Evolutionary conservation across 2,113 vertebrate genomes (phyloP).

Genomic region (Heliornis fulica): DNA sequence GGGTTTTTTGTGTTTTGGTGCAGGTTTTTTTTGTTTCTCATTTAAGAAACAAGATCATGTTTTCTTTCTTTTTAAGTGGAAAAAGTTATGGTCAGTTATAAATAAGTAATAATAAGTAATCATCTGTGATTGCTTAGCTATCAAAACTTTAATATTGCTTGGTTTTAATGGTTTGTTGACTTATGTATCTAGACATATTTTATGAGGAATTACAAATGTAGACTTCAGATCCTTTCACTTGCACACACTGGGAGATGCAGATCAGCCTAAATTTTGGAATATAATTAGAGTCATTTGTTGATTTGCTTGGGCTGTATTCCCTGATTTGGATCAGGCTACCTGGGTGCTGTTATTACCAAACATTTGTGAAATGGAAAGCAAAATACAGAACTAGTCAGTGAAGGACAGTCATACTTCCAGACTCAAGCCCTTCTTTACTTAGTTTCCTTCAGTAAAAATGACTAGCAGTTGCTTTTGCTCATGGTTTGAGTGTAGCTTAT

Average conservation of each 20-base stretch:
- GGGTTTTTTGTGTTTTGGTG: too few relatives aligned
- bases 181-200: not conserved
- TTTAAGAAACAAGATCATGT: not conserved
- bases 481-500: not conserved
- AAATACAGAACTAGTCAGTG: not conserved
- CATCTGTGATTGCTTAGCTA: not conserved
- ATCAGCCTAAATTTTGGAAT: not conserved
- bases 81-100: not conserved
- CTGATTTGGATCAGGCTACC: not conserved
- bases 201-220: not conserved
- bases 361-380: not conserved
- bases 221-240: not conserved
- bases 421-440: not conserved
- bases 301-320: not conserved
- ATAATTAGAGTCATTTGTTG: not conserved
- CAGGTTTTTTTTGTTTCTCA: too few relatives aligned
- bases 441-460: not conserved
- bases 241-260: not conserved
- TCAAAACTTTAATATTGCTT: not conserved
- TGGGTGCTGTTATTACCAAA: not conserved
- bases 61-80: not conserved
- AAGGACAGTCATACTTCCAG: not conserved
- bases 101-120: too few relatives aligned
- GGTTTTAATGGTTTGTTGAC: not conserved
- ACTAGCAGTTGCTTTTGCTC: not conserved